phyloP scores from a whole-genome alignment of 1,140 invertebrate species.

The Bombus pyrosoma region DNA sequence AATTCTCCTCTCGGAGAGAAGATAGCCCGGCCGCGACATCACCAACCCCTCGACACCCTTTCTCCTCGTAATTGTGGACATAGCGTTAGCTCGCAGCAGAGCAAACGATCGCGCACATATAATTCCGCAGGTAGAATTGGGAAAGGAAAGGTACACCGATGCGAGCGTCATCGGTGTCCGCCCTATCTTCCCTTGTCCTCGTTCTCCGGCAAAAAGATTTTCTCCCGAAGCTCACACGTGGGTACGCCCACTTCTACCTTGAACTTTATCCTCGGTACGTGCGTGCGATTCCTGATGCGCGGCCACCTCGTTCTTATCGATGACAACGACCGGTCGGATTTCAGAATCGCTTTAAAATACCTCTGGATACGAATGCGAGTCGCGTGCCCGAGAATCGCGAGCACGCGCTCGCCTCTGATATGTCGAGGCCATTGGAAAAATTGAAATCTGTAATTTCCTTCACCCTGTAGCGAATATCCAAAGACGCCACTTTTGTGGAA shows the following conservation, averaged over 20 bases:
- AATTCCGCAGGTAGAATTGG: slow-evolving; percentile 62
- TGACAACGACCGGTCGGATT: slow-evolving; percentile 31
- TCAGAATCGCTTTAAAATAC: slow-evolving; percentile 36
- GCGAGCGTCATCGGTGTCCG: slow-evolving; percentile 8
- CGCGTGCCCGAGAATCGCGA: slow-evolving; percentile 11
- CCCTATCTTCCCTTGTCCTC: background rate
- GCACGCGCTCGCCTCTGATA: too few species aligned
- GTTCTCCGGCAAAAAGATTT: slow-evolving; percentile 39
- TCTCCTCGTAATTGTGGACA: slow-evolving; percentile 60
- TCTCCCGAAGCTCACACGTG: slow-evolving; percentile 6
- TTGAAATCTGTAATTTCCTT: slow-evolving; percentile 17
- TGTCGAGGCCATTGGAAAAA: background rate
- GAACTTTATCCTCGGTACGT: slow-evolving; percentile 78
- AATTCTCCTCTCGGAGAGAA: slow-evolving; percentile 27
- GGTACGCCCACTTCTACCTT: slow-evolving; percentile 28
- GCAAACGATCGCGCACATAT: slow-evolving; percentile 71
- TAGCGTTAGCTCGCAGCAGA: slow-evolving; percentile 62
- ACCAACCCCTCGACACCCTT: background rate
- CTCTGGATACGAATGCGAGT: slow-evolving; percentile 9
- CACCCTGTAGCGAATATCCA: background rate
- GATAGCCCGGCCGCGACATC: slow-evolving; percentile 15
- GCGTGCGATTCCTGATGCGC: slow-evolving; percentile 67
- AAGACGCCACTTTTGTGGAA: background rate
- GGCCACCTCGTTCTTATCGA: slow-evolving; percentile 46
- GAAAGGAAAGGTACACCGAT: background rate